Evolutionary conservation across 1,140 invertebrate genomes (phyloP).

Genomic region (Dolichoris vasculosae): DNA sequence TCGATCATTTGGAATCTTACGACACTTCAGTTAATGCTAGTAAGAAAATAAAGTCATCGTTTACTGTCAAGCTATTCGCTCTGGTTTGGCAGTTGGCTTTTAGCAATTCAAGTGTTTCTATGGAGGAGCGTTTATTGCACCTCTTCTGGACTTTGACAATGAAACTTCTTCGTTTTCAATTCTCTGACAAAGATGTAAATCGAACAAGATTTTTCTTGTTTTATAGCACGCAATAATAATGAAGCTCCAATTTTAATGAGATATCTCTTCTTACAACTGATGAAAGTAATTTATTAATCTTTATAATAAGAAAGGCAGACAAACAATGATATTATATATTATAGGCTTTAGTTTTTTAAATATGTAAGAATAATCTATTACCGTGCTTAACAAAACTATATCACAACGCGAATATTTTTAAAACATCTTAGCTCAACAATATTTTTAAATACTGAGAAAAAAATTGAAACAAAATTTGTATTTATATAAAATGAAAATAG

Average conservation of each 20-base stretch:
- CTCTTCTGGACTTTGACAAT: constrained; percentile 12
- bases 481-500: no score
- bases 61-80: background rate
- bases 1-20: constrained; percentile 34
- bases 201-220: background rate
- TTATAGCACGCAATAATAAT: background rate
- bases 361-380: no score
- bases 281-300: background rate
- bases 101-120: background rate
- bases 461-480: no score
- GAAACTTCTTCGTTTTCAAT: constrained; percentile 16
- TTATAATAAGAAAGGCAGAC: background rate
- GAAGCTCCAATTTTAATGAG: background rate
- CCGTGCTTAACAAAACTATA: no score
- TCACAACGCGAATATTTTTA: no score
- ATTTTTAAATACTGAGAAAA: no score
- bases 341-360: no score
- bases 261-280: background rate
- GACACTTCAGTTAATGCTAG: constrained; percentile 42
- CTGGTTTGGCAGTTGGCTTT: background rate
- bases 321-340: background rate
- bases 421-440: no score
- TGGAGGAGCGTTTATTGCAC: constrained; percentile 26
- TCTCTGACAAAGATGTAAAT: background rate
- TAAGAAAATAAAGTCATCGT: constrained; percentile 39